Evolutionary conservation across 2,888 invertebrate species (phyloP).

Genomic region (Tromatobia lineatoria): DNA sequence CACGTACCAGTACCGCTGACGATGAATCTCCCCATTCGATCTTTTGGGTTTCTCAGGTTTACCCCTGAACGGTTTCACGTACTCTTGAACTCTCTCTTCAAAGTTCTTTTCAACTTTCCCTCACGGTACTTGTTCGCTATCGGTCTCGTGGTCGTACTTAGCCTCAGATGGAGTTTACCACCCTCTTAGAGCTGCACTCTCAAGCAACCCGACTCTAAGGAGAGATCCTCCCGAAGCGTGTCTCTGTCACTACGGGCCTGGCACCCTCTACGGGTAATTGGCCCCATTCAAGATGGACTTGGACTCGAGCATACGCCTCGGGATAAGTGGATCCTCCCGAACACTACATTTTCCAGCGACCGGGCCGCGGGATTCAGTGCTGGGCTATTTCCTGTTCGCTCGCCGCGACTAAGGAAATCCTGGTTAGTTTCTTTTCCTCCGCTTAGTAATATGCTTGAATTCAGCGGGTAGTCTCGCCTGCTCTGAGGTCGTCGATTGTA

Average conservation of each 20-base stretch:
- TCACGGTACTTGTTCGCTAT: slow-evolving; percentile 89
- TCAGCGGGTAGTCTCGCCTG: slow-evolving; percentile 67
- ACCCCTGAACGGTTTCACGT: slow-evolving; percentile 87
- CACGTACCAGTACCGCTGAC: slow-evolving; percentile 76
- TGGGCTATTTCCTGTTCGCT: slow-evolving; percentile 89
- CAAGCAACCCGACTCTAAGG: slow-evolving; percentile 88
- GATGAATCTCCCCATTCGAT: slow-evolving; percentile 83
- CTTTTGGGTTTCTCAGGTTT: slow-evolving; percentile 88
- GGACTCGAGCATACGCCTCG: slow-evolving; percentile 83
- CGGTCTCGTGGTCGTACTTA: slow-evolving; percentile 88
- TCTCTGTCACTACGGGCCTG: slow-evolving; percentile 83
- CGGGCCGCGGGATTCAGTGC: slow-evolving; percentile 88
- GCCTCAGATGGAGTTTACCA: slow-evolving; percentile 86
- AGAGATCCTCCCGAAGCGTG: slow-evolving; percentile 78
- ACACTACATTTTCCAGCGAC: slow-evolving; percentile 88
- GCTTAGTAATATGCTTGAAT: slow-evolving; percentile 85
- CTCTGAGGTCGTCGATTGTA: slow-evolving; percentile 60
- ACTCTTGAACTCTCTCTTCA: slow-evolving; percentile 86
- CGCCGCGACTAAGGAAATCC: slow-evolving; percentile 87
- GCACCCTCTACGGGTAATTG: slow-evolving; percentile 86
- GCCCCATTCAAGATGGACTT: slow-evolving; percentile 87
- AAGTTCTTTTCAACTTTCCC: slow-evolving; percentile 91
- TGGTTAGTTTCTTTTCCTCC: slow-evolving; percentile 90
- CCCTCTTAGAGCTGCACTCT: slow-evolving; percentile 69
- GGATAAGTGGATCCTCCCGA: slow-evolving; percentile 85